These are phyloP conservation scores for Chalcosyrphus nemorum DNA, from an alignment of 2,888 invertebrate genomes.

Conservation along the genomic window DNA sequence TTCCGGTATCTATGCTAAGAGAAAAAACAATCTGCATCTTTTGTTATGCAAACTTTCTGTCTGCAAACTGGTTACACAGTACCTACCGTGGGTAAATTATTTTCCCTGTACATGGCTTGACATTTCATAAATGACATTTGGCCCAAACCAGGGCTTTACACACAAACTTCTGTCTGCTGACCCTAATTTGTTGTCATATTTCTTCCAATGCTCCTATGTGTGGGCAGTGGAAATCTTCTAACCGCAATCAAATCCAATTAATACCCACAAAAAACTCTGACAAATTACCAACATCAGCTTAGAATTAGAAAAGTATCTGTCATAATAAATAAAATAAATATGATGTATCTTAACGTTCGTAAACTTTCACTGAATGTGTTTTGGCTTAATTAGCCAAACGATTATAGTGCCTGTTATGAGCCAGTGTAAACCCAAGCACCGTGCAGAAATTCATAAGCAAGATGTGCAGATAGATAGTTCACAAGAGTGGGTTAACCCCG, in stretches of 20 bases:
- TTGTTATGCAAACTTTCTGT: slow-evolving; percentile 8
- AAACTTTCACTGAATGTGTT: slow-evolving; percentile 11
- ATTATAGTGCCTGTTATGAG: slow-evolving; percentile 16
- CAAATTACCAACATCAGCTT: slow-evolving; percentile 3
- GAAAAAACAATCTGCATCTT: slow-evolving; percentile 37
- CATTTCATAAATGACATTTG: slow-evolving; percentile 41
- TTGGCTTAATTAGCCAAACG: slow-evolving; percentile 22
- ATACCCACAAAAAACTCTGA: slow-evolving; percentile 17
- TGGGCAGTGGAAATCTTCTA: slow-evolving; percentile 10
- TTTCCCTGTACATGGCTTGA: not conserved
- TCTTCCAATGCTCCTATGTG: not conserved
- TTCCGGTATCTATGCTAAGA: slow-evolving; percentile 36
- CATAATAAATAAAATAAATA: not conserved
- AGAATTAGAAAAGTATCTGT: slow-evolving; percentile 6
- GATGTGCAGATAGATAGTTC: not conserved
- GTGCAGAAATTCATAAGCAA: not conserved
- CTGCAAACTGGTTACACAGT: slow-evolving; percentile 10
- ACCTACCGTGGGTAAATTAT: not conserved
- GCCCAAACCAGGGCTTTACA: not conserved
- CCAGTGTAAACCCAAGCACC: not conserved
- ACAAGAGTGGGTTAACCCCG: not conserved
- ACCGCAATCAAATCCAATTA: slow-evolving; percentile 23
- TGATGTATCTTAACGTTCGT: too few relatives aligned
- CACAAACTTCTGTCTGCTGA: not conserved
- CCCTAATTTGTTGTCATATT: slow-evolving; percentile 31